Conservation (phyloP, 53 echinoderm and acorn worm species). For the Luidia sarsii region DNA sequence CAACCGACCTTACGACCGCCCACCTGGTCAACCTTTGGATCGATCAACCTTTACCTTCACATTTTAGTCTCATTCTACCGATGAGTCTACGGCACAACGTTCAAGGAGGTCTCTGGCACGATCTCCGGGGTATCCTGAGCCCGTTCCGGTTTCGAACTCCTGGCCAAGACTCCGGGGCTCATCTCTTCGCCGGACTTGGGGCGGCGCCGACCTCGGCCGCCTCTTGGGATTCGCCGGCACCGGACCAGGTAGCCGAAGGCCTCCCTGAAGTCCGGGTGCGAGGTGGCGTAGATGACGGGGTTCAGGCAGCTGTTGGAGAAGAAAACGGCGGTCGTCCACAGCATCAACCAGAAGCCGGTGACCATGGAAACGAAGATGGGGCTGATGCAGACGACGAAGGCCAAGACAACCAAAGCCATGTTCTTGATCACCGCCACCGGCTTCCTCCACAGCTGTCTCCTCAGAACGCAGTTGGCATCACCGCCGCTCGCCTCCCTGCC, state of each 20-base stretch:
- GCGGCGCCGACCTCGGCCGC: neutral
- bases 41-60: no score
- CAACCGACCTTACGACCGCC: no score
- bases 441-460: slow-evolving; percentile 1
- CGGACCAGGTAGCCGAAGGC: slow-evolving; percentile 31
- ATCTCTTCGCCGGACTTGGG: no score
- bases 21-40: no score
- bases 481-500: neutral
- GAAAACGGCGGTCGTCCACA: neutral
- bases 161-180: no score
- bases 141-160: no score
- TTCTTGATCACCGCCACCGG: slow-evolving; percentile 30
- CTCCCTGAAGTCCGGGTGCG: slow-evolving; percentile 50
- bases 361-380: neutral
- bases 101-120: no score
- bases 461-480: neutral
- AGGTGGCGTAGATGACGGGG: slow-evolving; percentile 34
- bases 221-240: slow-evolving; percentile 4
- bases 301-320: slow-evolving; percentile 39
- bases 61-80: no score
- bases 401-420: slow-evolving; percentile 10
- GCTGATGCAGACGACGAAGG: neutral
- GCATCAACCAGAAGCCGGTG: slow-evolving; percentile 4
- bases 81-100: no score
- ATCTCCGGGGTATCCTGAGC: no score